Evolutionary conservation across 2,797 vertebrate genomes (phyloP).

Genomic region (Dendrocincla tyrannina): DNA sequence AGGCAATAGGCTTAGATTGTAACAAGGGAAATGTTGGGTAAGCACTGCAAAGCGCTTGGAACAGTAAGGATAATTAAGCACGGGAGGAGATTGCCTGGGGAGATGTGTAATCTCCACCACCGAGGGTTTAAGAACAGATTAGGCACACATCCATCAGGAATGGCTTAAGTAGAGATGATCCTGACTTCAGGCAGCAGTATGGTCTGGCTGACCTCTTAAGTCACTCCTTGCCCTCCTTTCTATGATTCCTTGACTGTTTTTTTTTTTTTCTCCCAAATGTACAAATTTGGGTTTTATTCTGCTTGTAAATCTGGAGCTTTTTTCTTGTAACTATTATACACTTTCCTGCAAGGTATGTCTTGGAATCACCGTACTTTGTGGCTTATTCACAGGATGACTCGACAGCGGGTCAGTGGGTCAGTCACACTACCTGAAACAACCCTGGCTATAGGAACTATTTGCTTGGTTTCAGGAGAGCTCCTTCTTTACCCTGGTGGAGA

Average conservation of each 20-base stretch:
- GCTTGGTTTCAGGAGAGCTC: neutral
- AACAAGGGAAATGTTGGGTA: neutral
- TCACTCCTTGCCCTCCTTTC: conserved; percentile 26
- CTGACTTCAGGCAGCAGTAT: conserved; percentile 43
- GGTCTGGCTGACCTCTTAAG: conserved; percentile 52
- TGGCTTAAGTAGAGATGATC: conserved; percentile 45
- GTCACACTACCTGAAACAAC: neutral
- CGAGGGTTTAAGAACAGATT: conserved; percentile 46
- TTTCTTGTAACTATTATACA: neutral
- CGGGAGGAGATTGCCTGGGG: neutral
- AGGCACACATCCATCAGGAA: conserved; percentile 48
- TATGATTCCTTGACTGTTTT: neutral
- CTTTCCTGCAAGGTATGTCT: neutral
- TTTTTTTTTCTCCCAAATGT: neutral
- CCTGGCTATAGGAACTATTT: neutral
- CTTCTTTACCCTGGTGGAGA: neutral
- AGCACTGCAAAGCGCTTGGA: neutral
- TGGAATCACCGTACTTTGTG: neutral
- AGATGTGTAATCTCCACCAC: conserved; percentile 55
- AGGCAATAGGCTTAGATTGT: neutral
- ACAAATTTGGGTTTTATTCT: neutral
- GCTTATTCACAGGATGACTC: neutral
- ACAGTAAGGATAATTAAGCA: conserved; percentile 50
- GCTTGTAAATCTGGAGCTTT: neutral
- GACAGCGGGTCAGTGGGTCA: accelerated